Evolutionary conservation across 2,888 invertebrate species (phyloP).

Genomic region (Hirtodrosophila cameraria): DNA sequence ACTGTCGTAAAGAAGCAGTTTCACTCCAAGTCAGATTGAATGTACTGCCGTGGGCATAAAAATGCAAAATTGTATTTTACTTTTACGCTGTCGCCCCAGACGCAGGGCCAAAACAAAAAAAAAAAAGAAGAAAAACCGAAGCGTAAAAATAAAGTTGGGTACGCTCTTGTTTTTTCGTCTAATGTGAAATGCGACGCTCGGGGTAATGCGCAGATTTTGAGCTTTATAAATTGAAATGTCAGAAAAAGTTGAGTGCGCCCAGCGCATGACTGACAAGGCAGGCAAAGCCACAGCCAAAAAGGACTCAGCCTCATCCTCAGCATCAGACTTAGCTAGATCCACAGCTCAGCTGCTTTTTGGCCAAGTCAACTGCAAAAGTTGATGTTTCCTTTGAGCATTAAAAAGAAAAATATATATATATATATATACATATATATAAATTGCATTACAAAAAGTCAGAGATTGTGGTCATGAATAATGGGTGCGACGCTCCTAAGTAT

Average conservation of each 20-base stretch:
- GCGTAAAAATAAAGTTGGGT: conserved; percentile 12
- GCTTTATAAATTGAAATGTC: conserved; percentile 80
- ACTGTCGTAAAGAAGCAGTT: conserved; percentile 33
- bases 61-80: conserved; percentile 69
- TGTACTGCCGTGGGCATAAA: conserved; percentile 66
- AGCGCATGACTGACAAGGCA: conserved; percentile 67
- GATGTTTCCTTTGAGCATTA: conserved; percentile 28
- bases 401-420: conserved; percentile 11
- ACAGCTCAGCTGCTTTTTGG: conserved; percentile 21
- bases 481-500: conserved; percentile 39
- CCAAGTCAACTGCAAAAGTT: conserved; percentile 58
- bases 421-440: too few relatives aligned
- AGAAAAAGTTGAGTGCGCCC: conserved; percentile 72
- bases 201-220: conserved; percentile 75
- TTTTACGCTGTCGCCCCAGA: conserved; percentile 51
- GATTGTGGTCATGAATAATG: conserved; percentile 49
- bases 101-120: conserved; percentile 5
- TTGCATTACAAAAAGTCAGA: conserved; percentile 37
- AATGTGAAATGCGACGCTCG: conserved; percentile 66
- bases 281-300: conserved; percentile 35
- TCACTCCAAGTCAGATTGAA: conserved; percentile 55
- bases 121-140: conserved; percentile 1
- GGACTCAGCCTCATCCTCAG: conserved; percentile 1
- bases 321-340: conserved; percentile 15
- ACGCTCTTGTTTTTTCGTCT: conserved; percentile 51